Evolutionary conservation across 2,888 invertebrate species (phyloP), one percentile per base, ranked within the genome.

Genomic region (Blomia tropicalis): DNA sequence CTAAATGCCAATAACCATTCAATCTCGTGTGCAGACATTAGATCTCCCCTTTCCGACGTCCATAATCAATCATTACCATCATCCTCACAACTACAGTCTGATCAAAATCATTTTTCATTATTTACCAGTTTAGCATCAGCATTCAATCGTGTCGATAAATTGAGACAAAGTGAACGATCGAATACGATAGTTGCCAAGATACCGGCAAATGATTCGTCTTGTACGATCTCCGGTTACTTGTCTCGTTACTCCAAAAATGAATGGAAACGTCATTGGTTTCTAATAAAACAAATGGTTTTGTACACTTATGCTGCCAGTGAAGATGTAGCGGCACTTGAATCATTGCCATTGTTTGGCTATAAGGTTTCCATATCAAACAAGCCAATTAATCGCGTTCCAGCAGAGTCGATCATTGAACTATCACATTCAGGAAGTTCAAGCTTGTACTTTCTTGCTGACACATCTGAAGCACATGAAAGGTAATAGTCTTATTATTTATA

Each of bases 181-280:
- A 56, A 56, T 19, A 56, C 25, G 22, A 29, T 56, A 22, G 11
- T 30, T 27, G 25, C 56, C 2, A 30, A 79, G 78, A 77, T 79
- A 1, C 72, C 74, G 60, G 79, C 79, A 25, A 78, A 75, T 70
- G 78, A 77, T 68, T 72, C 74, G 30, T 77, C 74, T 2, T 75
- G 78, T 1, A 74, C 75, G 59, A 77, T 79, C 71, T 77, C 77
- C 70, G 79, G 80, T 4, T 79, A 79, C 71, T 71, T 80, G 58
- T 71, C 73, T 56, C 71, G 71, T 47, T 69, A 68, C 29, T 66
- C 67, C 25, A 73, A 74, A 59, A 73, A 72, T 62, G 70, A 71
- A 5, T 79, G 79, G 79, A 78, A 78, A 70, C 72, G 73, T 51
- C 70, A 72, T 27, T 80, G 80, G 80, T 79, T 78, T 71, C 78